Base-by-base conservation (phyloP, 2,797 vertebrate species). In the Meriones psammophilus region DNA sequence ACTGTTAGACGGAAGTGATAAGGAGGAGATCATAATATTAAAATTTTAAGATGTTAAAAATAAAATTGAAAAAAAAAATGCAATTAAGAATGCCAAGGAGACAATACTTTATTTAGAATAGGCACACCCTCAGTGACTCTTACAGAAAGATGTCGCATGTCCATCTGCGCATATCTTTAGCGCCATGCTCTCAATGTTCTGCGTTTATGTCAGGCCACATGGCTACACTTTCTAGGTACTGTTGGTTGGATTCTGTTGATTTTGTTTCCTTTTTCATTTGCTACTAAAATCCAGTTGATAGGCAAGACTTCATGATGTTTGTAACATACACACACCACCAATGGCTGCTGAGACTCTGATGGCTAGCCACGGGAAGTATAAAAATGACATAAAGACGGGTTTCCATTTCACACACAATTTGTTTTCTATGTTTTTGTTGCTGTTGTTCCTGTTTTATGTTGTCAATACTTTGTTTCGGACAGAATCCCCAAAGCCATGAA, bases 321-420 rank as follows among this genome's bases (percentile, higher is more conserved):
- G 15, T 54, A 60, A 4, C 66, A 20, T 76, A 17, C 39, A 62
- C 83, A 46, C 28, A 36, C 54, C 73, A 88, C 10, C 50, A 22
- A 42, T 36, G 30, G 26, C 28, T 90, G 46, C 50, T 80, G 56
- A 92, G 73, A 46, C 71, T 83, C 79, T n/a, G n/a, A 64, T 0
- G 36, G 6, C 28, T n/a, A 78, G 17, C 7, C 58, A 93, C 56
- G 8, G 50, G 54, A 42, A 54, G 9, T 28, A 42, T 54, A 56
- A 94, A 88, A 92, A 64, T 13, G 66, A 79, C 20, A 36, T 56
- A 77, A 73, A 88, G 18, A 77, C 1, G 39, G 4, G 10, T 92
- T 96, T 78, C 78, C 56, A 80, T 86, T 90, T 93, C 56, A 88
- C 1, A 22, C 5, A 1, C 33, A 10, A 54, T 81, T 94, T 96